Evolutionary conservation across 2,797 vertebrate species (phyloP), one percentile per base, ranked within the genome.

Genomic region (Furcifer pardalis): DNA sequence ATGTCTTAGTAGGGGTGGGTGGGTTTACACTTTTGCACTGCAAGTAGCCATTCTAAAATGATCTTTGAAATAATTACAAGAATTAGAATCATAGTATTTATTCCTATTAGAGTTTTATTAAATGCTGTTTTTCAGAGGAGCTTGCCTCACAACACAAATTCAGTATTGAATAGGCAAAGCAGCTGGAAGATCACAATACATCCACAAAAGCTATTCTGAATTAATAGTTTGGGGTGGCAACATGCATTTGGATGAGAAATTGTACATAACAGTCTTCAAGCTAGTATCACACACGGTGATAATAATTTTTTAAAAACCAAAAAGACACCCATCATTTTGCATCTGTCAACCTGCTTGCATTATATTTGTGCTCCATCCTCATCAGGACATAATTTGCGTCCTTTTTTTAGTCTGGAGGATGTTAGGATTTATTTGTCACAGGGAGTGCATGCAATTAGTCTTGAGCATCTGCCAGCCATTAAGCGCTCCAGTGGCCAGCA

Each of bases 401-500:
- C 82, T 49, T 90, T 92, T 92, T 94, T 91, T 88, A 91, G 77
- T 89, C 91, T 87, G 85, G 84, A 93, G 85, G 21, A 89, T 89
- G 84, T 87, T 90, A 90, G 84, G 89, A 83, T 90, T 79, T 81
- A 89, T 85, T 88, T 90, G 79, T 90, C 90, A 37, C 23, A 84
- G 77, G 77, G 88, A 93, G 62, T 79, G 72, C 66, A 82, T 87
- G 73, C 73, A 68, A 89, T 94, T 92, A 89, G 84, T 88, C 86
- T 90, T 94, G 87, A 92, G 65, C 80, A 90, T 91, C 88, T 93
- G 92, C 88, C 87, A 94, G 72, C 87, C 83, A 87, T 88, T 91
- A 91, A 89, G 74, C 90, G 87, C 78, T 94, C 84, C 77, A 75
- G 52, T 89, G 85, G 88, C 71, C 91, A 92, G 77, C 2, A 65